Base-by-base conservation (phyloP, 2,797 vertebrate species). In the Gastrophryne carolinensis region DNA sequence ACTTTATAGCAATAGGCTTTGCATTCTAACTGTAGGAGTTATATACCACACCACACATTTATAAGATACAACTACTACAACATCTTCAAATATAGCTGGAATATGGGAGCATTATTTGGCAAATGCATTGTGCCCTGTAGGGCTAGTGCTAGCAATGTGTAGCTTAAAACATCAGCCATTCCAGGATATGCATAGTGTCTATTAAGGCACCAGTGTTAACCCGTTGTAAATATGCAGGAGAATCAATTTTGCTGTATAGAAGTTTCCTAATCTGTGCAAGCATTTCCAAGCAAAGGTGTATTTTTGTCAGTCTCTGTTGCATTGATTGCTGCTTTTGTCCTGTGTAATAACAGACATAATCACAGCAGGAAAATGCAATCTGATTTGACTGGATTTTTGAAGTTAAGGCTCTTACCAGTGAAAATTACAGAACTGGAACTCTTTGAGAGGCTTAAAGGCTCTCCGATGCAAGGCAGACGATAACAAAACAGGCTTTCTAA, bases 331-430 rank as follows among this genome's bases (percentile, higher is more conserved):
- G 60, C 60, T 57, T 71, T 78, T 72, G 75, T 71, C 67, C 75
- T 65, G 29, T 65, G 60, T 78, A 78, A 72, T 72, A 78, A 78
- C 75, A 50, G 29, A 47, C 17, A 71, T 78, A 72, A 71, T 78
- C 75, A 78, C 75, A 78, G 75, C 67, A 47, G 67, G 75, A 71
- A 71, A 76, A 78, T 13, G 39, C 60, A 78, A 78, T 65, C 67
- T 64, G 75, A 78, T 65, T 77, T 72, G 64, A 71, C 75, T 57
- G 24, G 50, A 72, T 71, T 71, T 71, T 65, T 72, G 27, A 26
- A 19, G 29, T 24, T 32, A 56, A 64, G 58, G 27, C 49, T 64
- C 67, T 78, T 78, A 78, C 58, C 67, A 63, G 47, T 58, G 67
- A 65, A 65, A 78, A 78, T 78, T 58, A 78, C 44, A 57, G 67